Base-by-base conservation (phyloP, 2,888 invertebrate species). In the Neoscelio sp. region DNA sequence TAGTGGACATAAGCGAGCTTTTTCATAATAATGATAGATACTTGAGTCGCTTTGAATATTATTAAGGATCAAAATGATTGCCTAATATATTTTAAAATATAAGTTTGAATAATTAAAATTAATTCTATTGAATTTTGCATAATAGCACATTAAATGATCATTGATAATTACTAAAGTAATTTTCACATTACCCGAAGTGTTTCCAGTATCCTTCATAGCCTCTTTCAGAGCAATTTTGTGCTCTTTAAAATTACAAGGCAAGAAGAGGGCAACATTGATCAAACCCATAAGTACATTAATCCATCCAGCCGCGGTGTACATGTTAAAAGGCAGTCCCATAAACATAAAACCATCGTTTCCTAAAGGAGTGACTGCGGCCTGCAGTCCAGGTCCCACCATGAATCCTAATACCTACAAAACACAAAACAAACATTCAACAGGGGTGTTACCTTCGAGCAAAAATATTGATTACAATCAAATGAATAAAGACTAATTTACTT, bases 271-370 rank as follows among this genome's bases (percentile, higher is more conserved):
- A 68, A 96, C 92, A 91, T 96, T 97, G 42, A 94, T 71, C 4
- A 95, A 84, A 8, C 96, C 95, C 85, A 97, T 92, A 17, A 94
- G 79, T 1, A 95, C 96, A 89, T 96, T 96, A 84, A 96, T 94
- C 96, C 96, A 96, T 2, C 96, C 96, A 1, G 95, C 93, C 6
- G 96, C 95, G 0, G 97, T 96, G 91, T 95, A 97, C 97, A 97
- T 97, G 90, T 97, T 95, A 42, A 97, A 91, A 44, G 94, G 93
- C 42, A 96, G 87, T 38, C 88, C 89, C 5, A 93, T 91, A 26
- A 94, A 77, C 77, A 90, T 87, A 58, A 91, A 90, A 0, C 95
- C 95, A 12, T 93, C 91, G 48, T 94, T 92, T 0, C 96, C 96
- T 28, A 97, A 91, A 2, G 95, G 96, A 8, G 96, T 95, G 0